Conservation (phyloP, 2,113 vertebrate species). For the Crotophaga sulcirostris region DNA sequence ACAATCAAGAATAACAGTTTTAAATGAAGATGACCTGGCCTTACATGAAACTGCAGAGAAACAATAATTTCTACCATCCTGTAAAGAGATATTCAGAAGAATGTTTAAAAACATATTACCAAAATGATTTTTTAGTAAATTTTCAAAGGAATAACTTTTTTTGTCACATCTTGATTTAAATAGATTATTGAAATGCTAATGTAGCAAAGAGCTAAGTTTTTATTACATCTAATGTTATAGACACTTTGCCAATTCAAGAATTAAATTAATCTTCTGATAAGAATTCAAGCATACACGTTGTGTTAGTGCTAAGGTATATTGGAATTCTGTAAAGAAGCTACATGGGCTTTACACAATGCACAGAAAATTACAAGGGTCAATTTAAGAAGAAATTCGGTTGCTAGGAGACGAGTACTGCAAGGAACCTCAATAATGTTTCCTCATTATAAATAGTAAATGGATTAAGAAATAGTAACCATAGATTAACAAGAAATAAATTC, state of each 20-base stretch:
- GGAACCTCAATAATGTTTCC: background rate
- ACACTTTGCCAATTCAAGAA: background rate
- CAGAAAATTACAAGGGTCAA: background rate
- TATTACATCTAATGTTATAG: background rate
- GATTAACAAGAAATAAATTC: background rate
- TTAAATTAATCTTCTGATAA: background rate
- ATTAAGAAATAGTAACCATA: background rate
- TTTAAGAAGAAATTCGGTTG: slow-evolving; percentile 38
- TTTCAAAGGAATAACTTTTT: background rate
- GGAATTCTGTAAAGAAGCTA: background rate
- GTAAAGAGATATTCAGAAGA: background rate
- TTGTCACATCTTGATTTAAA: background rate
- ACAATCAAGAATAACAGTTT: too few relatives aligned
- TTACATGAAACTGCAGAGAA: background rate
- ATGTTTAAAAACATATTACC: background rate
- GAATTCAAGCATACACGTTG: background rate
- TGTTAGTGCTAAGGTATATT: background rate
- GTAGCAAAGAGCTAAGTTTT: background rate
- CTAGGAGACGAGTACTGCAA: background rate
- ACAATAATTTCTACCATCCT: background rate
- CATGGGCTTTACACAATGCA: background rate
- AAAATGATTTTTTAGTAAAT: background rate
- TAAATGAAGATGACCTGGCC: background rate
- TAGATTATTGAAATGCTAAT: background rate
- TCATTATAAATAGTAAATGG: background rate